Conservation (phyloP, 2,113 vertebrate species). For the Colius striatus region DNA sequence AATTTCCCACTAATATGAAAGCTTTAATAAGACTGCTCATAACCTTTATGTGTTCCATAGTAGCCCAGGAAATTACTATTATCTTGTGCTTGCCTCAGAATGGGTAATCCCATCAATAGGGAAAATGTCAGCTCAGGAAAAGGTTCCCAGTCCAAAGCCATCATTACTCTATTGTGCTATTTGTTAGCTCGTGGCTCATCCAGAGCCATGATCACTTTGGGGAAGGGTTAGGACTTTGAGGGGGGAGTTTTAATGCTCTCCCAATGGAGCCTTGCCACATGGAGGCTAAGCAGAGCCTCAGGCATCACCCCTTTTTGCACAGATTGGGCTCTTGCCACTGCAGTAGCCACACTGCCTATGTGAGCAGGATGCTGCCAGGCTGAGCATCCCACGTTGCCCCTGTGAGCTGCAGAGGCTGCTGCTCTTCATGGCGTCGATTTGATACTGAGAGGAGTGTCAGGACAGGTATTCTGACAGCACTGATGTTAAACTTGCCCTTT, state of each 20-base stretch:
- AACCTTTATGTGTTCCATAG: not conserved
- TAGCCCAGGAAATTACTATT: slow-evolving; percentile 23
- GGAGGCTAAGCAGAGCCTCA: rapidly evolving
- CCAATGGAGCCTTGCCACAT: rapidly evolving
- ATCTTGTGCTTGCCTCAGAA: not conserved
- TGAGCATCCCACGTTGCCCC: not conserved
- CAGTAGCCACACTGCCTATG: rapidly evolving
- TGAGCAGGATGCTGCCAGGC: not conserved
- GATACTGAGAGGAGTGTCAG: rapidly evolving
- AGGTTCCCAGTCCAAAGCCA: not conserved
- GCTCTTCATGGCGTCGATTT: rapidly evolving
- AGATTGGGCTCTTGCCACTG: rapidly evolving
- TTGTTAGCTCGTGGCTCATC: not conserved
- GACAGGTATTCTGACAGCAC: not conserved
- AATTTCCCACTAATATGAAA: slow-evolving; percentile 11
- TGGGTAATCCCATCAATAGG: not conserved
- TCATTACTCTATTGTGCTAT: not conserved
- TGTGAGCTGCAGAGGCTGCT: not conserved
- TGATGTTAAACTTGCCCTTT: rapidly evolving
- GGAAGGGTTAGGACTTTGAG: not conserved
- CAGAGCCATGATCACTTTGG: not conserved
- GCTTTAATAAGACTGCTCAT: slow-evolving; percentile 22
- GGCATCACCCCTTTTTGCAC: not conserved
- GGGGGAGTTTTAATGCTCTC: not conserved
- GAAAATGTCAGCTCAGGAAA: not conserved